Percentiles rank a stretch among this genome's conserved stretches.
Conservation (phyloP, 2,113 vertebrate species). For the Xiphophorus couchianus region DNA sequence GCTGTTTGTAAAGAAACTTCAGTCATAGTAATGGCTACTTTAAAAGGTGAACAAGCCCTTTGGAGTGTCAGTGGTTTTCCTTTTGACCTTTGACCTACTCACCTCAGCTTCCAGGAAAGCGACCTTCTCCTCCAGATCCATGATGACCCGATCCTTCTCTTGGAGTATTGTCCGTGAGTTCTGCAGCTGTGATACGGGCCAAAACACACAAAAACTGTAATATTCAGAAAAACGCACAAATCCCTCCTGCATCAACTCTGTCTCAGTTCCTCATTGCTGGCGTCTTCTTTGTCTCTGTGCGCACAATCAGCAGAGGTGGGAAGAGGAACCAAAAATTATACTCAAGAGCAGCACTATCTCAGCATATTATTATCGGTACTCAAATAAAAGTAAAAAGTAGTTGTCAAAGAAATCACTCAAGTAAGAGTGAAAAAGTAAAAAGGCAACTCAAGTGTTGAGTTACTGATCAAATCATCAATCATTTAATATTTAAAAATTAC, state of each 20-base stretch:
- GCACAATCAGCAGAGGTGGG: not conserved
- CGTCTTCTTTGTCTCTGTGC: conserved; percentile 23
- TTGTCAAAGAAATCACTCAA: too few species aligned
- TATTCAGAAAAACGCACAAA: conserved; percentile 6
- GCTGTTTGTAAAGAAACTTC: not conserved
- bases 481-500: too few species aligned
- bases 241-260: conserved; percentile 20
- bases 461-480: too few species aligned
- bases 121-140: conserved; percentile 88
- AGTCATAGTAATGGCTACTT: not conserved
- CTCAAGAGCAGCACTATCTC: too few species aligned
- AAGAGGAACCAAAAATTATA: too few species aligned
- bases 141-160: conserved; percentile 84
- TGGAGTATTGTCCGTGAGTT: conserved; percentile 87
- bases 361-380: too few species aligned
- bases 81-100: conserved; percentile 12
- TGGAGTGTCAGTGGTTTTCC: not conserved
- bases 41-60: not conserved
- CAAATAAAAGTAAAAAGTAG: too few species aligned
- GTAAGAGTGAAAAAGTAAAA: too few species aligned
- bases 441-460: too few species aligned
- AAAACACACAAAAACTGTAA: not conserved
- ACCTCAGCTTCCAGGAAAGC: conserved; percentile 92
- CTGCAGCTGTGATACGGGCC: conserved; percentile 82
- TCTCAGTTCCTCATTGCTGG: conserved; percentile 37